Evolutionary conservation across 2,888 invertebrate genomes (phyloP).

Genomic region (Malachius bipustulatus): DNA sequence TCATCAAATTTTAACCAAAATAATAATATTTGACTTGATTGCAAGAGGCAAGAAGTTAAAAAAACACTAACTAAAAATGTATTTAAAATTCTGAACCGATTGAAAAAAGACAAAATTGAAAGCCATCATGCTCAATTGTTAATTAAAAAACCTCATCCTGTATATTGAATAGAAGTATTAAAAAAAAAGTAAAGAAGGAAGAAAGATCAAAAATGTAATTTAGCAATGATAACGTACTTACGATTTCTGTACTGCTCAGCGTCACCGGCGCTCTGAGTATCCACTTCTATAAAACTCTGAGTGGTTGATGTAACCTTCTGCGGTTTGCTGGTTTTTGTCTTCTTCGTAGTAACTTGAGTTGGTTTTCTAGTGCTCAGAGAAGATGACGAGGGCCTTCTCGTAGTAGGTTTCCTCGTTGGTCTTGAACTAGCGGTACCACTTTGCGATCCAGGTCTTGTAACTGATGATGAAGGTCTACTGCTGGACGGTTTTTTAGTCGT

Average conservation of each 20-base stretch:
- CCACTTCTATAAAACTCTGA: constrained; percentile 34
- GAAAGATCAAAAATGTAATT: too few relatives aligned
- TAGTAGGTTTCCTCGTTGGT: constrained; percentile 29
- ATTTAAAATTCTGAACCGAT: too few relatives aligned
- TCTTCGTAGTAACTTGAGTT: constrained; percentile 29
- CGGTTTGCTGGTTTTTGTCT: constrained; percentile 35
- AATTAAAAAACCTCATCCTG: too few relatives aligned
- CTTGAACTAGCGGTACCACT: constrained; percentile 26
- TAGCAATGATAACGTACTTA: too few relatives aligned
- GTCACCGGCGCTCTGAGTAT: constrained; percentile 12
- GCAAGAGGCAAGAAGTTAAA: too few relatives aligned
- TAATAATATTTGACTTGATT: too few relatives aligned
- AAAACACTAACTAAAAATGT: too few relatives aligned
- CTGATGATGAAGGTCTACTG: constrained; percentile 11
- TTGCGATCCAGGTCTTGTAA: constrained; percentile 18
- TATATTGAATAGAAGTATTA: too few relatives aligned
- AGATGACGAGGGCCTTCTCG: constrained; percentile 30
- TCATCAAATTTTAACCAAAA: too few relatives aligned
- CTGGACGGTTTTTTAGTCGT: constrained; percentile 27
- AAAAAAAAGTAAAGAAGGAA: too few relatives aligned
- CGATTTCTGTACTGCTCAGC: constrained; percentile 34
- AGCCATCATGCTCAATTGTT: too few relatives aligned
- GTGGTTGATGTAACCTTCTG: constrained; percentile 28
- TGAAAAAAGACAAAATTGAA: too few relatives aligned
- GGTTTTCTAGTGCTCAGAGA: constrained; percentile 27